Evolutionary conservation across 2,113 vertebrate genomes (phyloP), one percentile per base, ranked within the genome.

Genomic region (Ancistrus triradiatus): DNA sequence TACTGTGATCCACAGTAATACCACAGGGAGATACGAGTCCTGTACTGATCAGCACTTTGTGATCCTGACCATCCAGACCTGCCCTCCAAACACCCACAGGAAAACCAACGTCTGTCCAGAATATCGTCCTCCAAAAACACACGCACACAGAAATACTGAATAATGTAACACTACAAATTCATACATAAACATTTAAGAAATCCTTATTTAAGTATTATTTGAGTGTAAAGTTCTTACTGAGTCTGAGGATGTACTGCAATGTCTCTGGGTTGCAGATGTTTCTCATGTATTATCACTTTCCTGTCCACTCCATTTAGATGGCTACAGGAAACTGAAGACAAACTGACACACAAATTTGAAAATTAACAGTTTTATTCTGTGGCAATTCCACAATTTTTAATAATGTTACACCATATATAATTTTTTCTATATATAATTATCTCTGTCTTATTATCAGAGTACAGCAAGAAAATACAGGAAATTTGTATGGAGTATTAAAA

Each of bases 81-180:
- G 89, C 83, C 7, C 89, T 88, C 81, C 87, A 92, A 66, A 98
- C 92, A 15, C 55, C 71, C 6, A 95, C 90, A 9, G 50, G 78
- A 52, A 58, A 33, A 11, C 94, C 94, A 38, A 84, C 72, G 59
- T 95, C 91, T 1, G 93, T 94, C 94, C 95, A 97, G 86, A 95
- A 97, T 66, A 98, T 78, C 82, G 81, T 92, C 91, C 95, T 98
- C 31, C 85, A 77, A 79, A 83, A 77, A 79, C 78, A 83, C 48
- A 66, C 73, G 80, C 85, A 77, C 25, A 74, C 17, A 80, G 7
- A 38, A 10, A 9, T 14, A 49, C 6, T 22, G 3, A 33, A 8
- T 33, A 5, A 4, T 5, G 9, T 9, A 33, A 9, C 4, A 33
- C 28, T 33, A 9, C 9, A 33, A 33, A 5, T 33, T 9, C 28